These are phyloP conservation scores for Hystrix brachyura DNA, from an alignment of 2,113 vertebrate genomes.

Conservation along the genomic window DNA sequence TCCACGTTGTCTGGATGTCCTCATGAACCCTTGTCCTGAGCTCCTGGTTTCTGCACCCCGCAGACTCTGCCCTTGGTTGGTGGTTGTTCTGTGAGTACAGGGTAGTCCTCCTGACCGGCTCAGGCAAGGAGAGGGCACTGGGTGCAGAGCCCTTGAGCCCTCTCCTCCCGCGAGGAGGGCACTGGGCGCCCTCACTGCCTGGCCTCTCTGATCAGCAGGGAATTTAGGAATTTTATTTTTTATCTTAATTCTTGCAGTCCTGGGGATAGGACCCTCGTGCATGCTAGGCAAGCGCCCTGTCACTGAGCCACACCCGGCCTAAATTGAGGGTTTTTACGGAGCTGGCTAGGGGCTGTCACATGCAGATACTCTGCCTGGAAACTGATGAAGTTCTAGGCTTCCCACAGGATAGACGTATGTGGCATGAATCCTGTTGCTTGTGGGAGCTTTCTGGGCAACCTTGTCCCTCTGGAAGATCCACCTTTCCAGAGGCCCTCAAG, in stretches of 20 bases:
- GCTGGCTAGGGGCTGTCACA: not conserved
- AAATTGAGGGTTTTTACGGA: not conserved
- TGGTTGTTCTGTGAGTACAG: not conserved
- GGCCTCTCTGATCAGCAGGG: too few relatives aligned
- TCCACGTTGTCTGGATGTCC: not conserved
- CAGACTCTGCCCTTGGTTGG: too few relatives aligned
- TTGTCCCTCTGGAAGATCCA: not conserved
- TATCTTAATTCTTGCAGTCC: not conserved
- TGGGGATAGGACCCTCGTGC: not conserved
- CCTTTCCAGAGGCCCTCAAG: not conserved
- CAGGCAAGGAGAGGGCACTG: not conserved
- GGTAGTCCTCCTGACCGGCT: too few relatives aligned
- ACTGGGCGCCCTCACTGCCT: too few relatives aligned
- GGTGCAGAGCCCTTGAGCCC: fast-evolving
- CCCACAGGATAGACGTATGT: too few relatives aligned
- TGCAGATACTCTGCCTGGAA: not conserved
- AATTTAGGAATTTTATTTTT: not conserved
- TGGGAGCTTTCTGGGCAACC: not conserved
- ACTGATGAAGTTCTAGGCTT: not conserved
- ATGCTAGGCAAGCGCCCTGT: not conserved
- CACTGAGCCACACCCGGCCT: not conserved
- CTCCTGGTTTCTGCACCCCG: not conserved
- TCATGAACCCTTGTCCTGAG: not conserved
- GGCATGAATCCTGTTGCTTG: not conserved
- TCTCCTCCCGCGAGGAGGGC: fast-evolving